Percentiles rank a stretch among this genome's conserved stretches.
phyloP scores from a whole-genome alignment of 2,797 vertebrate species.

The Gorsachius magnificus region DNA sequence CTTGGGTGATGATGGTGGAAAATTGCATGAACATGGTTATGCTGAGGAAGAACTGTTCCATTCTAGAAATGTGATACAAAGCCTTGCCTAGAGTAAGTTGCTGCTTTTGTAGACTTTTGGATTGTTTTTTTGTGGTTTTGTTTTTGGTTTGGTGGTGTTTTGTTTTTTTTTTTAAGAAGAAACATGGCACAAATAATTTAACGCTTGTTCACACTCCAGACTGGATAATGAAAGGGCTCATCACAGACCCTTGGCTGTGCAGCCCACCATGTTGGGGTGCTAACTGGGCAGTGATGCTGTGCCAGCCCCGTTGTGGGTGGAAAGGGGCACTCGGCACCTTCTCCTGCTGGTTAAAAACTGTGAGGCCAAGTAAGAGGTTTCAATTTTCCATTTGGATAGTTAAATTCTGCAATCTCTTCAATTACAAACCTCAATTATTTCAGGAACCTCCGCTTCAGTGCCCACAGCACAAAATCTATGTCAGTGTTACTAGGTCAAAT shows the following conservation, averaged over 20 bases:
- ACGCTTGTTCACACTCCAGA: neutral
- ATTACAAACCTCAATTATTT: neutral
- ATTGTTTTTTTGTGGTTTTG: no score
- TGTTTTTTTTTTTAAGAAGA: neutral
- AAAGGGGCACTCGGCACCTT: neutral
- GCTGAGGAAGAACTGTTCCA: neutral
- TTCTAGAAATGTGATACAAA: neutral
- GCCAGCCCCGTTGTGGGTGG: neutral
- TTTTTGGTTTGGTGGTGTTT: no score
- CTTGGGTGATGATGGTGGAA: neutral
- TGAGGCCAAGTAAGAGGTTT: neutral
- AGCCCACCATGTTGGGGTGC: neutral
- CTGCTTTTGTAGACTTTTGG: neutral
- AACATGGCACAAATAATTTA: neutral
- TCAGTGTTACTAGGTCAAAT: neutral
- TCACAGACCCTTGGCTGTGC: neutral
- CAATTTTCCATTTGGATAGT: neutral
- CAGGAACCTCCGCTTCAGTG: neutral
- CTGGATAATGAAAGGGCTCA: neutral
- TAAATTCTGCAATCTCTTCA: neutral
- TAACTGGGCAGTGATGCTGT: neutral
- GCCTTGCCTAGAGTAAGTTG: neutral
- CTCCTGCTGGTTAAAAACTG: neutral
- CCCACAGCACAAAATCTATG: neutral
- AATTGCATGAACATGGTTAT: fast-evolving